Evolutionary conservation across 2,888 invertebrate genomes (phyloP).

Genomic region (Carcina quercana): DNA sequence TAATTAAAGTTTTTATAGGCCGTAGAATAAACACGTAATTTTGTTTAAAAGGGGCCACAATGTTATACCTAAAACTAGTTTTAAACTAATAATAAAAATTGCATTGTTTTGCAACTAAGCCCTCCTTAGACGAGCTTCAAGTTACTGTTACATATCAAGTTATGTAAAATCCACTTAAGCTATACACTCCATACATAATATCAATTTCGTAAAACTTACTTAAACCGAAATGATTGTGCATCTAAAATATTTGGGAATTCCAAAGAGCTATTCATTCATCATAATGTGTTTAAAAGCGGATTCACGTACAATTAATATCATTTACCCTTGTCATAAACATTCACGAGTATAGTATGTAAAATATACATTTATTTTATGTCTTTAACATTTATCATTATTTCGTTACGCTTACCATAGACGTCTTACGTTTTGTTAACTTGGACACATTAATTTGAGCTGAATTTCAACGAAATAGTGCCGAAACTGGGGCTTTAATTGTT

Average conservation of each 20-base stretch:
- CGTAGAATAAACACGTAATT: too few relatives aligned
- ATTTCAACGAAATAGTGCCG: slow-evolving; percentile 35
- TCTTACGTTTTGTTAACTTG: slow-evolving; percentile 47
- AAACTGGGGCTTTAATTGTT: slow-evolving; percentile 6
- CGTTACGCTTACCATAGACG: slow-evolving; percentile 28
- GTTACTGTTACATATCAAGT: too few relatives aligned
- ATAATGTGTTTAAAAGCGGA: too few relatives aligned
- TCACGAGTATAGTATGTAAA: slow-evolving; percentile 55
- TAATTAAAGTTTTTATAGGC: too few relatives aligned
- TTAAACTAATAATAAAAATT: slow-evolving; percentile 12
- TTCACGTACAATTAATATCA: slow-evolving; percentile 63
- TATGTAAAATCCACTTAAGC: too few relatives aligned
- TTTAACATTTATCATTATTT: slow-evolving; percentile 48
- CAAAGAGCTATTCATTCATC: too few relatives aligned
- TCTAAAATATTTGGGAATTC: too few relatives aligned
- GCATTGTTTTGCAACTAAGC: slow-evolving; percentile 16
- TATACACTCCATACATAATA: too few relatives aligned
- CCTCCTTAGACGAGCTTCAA: too few relatives aligned
- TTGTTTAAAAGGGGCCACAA: neutral
- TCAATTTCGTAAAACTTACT: too few relatives aligned
- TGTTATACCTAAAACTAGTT: neutral
- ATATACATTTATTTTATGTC: slow-evolving; percentile 53
- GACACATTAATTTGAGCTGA: slow-evolving; percentile 67
- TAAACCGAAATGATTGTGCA: slow-evolving; percentile 2
- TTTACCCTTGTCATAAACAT: slow-evolving; percentile 53